These are phyloP conservation scores for Sebastes steindachneri DNA, from an alignment of 2,797 vertebrate genomes.

Conservation along the genomic window DNA sequence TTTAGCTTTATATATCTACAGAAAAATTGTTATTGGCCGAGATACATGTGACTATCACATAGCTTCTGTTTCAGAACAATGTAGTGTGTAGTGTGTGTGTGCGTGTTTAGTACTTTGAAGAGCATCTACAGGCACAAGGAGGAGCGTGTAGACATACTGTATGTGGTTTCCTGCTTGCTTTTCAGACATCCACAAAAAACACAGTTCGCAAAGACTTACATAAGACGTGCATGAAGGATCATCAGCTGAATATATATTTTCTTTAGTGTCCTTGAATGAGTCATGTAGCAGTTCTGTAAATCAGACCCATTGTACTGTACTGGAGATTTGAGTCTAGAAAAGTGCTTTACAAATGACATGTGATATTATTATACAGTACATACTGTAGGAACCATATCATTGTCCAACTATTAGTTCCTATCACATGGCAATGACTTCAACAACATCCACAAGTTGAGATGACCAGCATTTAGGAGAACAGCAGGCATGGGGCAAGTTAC, in stretches of 20 bases:
- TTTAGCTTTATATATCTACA: neutral
- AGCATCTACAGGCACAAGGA: too few relatives aligned
- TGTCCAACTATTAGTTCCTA: neutral
- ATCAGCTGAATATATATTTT: neutral
- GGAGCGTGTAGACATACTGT: too few relatives aligned
- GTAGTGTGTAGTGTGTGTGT: neutral
- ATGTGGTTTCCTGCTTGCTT: neutral
- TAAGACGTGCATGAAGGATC: neutral
- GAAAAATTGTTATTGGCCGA: neutral
- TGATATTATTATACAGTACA: neutral
- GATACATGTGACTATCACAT: neutral
- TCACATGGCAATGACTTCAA: neutral
- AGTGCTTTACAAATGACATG: neutral
- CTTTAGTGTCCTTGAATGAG: slow-evolving; percentile 12
- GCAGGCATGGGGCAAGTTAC: slow-evolving; percentile 21
- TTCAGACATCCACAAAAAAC: neutral
- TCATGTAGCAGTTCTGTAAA: slow-evolving; percentile 4
- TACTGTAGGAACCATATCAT: neutral
- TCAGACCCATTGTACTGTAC: neutral
- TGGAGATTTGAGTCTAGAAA: neutral
- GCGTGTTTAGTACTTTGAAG: too few relatives aligned
- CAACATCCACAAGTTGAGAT: neutral
- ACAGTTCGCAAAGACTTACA: neutral
- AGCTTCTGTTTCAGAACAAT: neutral
- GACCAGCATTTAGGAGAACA: slow-evolving; percentile 21